phyloP scores from a whole-genome alignment of 2,113 vertebrate genomes.

The Anthoscopus minutus region DNA sequence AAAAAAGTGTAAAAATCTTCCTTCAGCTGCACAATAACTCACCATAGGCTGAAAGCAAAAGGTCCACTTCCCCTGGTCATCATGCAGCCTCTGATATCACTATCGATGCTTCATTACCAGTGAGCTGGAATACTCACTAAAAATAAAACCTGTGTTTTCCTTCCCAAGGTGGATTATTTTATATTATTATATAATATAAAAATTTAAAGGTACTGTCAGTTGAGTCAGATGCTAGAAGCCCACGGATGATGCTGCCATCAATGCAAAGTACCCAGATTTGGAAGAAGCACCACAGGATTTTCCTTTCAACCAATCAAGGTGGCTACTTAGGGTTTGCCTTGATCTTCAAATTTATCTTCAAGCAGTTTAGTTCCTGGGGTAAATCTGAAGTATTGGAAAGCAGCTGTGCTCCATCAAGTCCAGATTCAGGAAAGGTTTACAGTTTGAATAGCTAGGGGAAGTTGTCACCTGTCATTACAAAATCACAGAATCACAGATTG shows the following conservation, averaged over 20 bases:
- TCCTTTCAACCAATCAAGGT: not conserved
- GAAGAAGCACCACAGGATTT: not conserved
- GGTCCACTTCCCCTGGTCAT: not conserved
- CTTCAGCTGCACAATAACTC: not conserved
- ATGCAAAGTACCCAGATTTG: not conserved
- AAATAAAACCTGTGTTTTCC: not conserved
- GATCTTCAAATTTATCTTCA: not conserved
- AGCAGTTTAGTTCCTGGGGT: not conserved
- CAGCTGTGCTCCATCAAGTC: not conserved
- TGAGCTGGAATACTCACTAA: not conserved
- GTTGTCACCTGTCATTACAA: not conserved
- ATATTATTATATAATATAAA: not conserved
- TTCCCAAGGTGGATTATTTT: rapidly evolving
- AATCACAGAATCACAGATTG: not conserved
- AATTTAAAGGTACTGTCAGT: not conserved
- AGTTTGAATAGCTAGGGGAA: not conserved
- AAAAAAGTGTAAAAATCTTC: not conserved
- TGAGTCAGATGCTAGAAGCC: not conserved
- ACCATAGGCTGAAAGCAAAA: not conserved
- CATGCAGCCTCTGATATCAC: not conserved
- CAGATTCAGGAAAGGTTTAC: not conserved
- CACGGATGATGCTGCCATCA: not conserved
- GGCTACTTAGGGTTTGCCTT: not conserved
- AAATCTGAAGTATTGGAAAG: not conserved
- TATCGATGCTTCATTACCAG: not conserved